Base-by-base conservation (phyloP, 2,797 vertebrate genomes). In the Sebastes hubbsi region DNA sequence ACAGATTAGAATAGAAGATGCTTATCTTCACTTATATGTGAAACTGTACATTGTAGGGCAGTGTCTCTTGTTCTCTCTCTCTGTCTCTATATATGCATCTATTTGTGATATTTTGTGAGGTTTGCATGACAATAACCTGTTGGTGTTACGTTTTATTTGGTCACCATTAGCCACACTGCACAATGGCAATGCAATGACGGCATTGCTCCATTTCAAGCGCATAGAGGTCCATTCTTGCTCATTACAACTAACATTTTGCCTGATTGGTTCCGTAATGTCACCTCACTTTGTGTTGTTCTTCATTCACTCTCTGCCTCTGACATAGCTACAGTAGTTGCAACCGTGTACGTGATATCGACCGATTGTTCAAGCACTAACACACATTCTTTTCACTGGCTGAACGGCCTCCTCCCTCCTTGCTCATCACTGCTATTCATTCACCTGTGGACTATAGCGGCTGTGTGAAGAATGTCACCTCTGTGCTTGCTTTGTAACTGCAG, bases 401-500 rank as follows among this genome's bases (percentile, higher is more conserved):
- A 30, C 65, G 25, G 36, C 42, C 76, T 76, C 25, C 14, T 59
- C 13, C 36, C 13, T 73, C 30, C 34, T 73, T 38, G 64, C 20
- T 78, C 72, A 66, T 70, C 42, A 5, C 22, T 77, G 71, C 62
- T 61, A 16, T 58, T 82, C 30, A 55, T 70, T 69, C 56, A 74
- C 71, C 64, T 61, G 56, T 61, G 65, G 77, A 32, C 58, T 74
- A 0, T 42, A 70, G 67, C 61, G 22, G 46, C 70, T 29, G 66
- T 76, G 75, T 82, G 69, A 89, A 63, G 81, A 83, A 30, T 68
- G 70, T 80, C 63, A 64, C 77, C 59, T 85, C 38, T 91, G 78
- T 83, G 74, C 82, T 87, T 75, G 42, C 70, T 86, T 68, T 91
- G 60, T 87, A 42, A 85, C 83, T 64, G 34, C 93, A 99, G 98